Evolutionary conservation across 1,140 invertebrate genomes (phyloP).

Genomic region (Pseudomyrmex gracilis): DNA sequence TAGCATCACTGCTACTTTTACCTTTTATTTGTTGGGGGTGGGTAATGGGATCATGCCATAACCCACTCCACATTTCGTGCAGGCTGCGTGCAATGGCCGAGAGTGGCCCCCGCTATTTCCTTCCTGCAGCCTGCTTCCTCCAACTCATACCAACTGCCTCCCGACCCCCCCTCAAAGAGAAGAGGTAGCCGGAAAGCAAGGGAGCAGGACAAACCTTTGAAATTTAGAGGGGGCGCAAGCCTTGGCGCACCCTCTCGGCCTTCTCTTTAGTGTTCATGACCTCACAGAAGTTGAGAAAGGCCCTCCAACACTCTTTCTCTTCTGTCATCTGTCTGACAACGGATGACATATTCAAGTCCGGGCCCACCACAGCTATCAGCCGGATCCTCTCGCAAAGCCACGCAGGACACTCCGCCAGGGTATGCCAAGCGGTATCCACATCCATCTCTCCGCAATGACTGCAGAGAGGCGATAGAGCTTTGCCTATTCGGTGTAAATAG

Average conservation of each 20-base stretch:
- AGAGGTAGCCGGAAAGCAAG: too few relatives aligned
- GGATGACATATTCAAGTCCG: neutral
- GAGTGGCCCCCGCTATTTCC: too few relatives aligned
- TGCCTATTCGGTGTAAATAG: neutral
- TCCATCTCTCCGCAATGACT: neutral
- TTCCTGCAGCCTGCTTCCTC: too few relatives aligned
- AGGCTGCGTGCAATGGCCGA: too few relatives aligned
- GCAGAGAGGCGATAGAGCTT: neutral
- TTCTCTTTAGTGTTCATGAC: neutral
- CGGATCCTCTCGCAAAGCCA: neutral
- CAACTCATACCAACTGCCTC: too few relatives aligned
- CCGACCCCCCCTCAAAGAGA: too few relatives aligned
- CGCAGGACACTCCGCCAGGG: neutral
- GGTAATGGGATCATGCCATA: too few relatives aligned
- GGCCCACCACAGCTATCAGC: neutral
- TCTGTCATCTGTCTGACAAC: neutral
- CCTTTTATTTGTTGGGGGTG: too few relatives aligned
- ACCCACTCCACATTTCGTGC: too few relatives aligned
- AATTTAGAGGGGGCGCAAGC: too few relatives aligned
- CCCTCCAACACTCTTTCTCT: neutral
- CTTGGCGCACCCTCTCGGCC: neutral
- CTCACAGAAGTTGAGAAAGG: neutral
- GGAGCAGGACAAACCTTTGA: too few relatives aligned
- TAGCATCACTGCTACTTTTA: too few relatives aligned
- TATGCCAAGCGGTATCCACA: neutral